phyloP scores from a whole-genome alignment of 2,888 invertebrate genomes.

The Eurytoma californica region DNA sequence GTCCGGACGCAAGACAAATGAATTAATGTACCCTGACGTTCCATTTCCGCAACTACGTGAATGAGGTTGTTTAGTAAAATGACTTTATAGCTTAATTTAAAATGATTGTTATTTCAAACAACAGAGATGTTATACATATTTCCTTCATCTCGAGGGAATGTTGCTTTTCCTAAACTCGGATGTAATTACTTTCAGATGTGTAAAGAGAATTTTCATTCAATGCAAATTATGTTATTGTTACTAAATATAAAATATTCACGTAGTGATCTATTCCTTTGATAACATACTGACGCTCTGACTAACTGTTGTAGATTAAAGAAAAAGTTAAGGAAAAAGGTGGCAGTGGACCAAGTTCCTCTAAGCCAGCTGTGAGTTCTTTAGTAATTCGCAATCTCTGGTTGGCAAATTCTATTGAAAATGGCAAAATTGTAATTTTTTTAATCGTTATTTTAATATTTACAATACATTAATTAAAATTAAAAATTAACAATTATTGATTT shows the following conservation, averaged over 20 bases:
- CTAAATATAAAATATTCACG: not conserved
- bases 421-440: slow-evolving; percentile 4
- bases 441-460: not conserved
- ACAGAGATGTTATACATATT: no score
- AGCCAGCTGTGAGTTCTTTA: slow-evolving; percentile 69
- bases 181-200: no score
- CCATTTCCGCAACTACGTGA: slow-evolving; percentile 6
- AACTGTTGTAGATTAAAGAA: slow-evolving; percentile 68
- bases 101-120: no score
- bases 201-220: no score
- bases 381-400: slow-evolving; percentile 38
- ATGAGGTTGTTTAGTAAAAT: slow-evolving; percentile 11
- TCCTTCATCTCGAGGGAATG: no score
- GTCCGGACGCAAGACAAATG: not conserved
- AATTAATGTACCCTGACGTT: not conserved
- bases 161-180: no score
- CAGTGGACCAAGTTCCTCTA: slow-evolving; percentile 70
- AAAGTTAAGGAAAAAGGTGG: slow-evolving; percentile 69
- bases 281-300: slow-evolving; percentile 62
- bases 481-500: not conserved
- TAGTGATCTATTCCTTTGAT: slow-evolving; percentile 25
- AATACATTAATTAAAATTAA: not conserved
- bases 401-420: slow-evolving; percentile 44
- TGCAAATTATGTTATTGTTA: no score
- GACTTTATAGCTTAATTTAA: not conserved